Evolutionary conservation across 2,797 vertebrate genomes (phyloP), one percentile per base, ranked within the genome.

Genomic region (Numenius phaeopus): DNA sequence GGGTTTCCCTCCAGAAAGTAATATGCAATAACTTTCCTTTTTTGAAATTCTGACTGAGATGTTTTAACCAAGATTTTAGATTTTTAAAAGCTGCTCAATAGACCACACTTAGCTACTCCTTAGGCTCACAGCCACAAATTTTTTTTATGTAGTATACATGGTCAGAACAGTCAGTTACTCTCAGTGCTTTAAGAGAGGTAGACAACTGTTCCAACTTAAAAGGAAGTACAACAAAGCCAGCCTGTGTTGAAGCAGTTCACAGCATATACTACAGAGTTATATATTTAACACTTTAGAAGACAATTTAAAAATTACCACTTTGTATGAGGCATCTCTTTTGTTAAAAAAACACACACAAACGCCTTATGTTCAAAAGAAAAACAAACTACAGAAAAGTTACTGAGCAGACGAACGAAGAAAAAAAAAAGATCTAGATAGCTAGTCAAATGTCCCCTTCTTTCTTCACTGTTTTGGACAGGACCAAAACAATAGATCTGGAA

Each of bases 1-100:
- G 11, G 8, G 18, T 3, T 79, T 32, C 32, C 40, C 30, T 52
- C 27, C n/a, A 57, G 11, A 57, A 84, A 67, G 21, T 12, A 65
- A 57, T 6, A 37, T 0, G 34, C 0, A 42, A 11, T 23, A 4
- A 8, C 49, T 47, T 39, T 55, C 5, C 4, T 71, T 30, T 92
- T 58, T 29, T 61, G 4, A 88, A 58, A 52, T 55, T 92, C 29
- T 69, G 8, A 71, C 21, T 3, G 3, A 61, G 42, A 32, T 67
- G 24, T 42, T 85, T 77, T 79, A 83, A 83, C 5, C 14, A 87
- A 83, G n/a, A 37, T 17, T 90, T 71, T 23, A 67, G 22, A 55
- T 22, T 78, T 73, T 47, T n/a, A 40, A 66, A 86, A 88, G 34
- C 26, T 40, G 34, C 14, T 88, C 17, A 62, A 20, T 0, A 91